Base-by-base conservation (phyloP, 1,140 invertebrate species). In the Patella vulgata region DNA sequence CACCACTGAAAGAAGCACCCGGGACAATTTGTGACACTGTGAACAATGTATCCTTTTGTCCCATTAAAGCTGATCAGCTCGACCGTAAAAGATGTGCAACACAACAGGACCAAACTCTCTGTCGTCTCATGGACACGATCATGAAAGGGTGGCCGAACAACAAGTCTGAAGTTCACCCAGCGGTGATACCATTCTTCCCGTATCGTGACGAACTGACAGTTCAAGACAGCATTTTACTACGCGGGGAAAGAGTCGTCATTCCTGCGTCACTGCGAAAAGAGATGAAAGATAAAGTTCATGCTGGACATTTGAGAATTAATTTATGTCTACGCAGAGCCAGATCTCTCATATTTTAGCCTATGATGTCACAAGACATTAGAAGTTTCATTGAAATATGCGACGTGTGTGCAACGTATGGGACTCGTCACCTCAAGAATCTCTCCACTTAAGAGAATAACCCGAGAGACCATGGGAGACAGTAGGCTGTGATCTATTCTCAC, bases 141-240 rank as follows among this genome's bases (percentile, higher is more conserved):
- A 27, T 44, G 14, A 2, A 40, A 40, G 67, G 58, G 3, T 69
- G 61, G 58, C 67, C 59, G 0, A 30, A 14, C 21, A 2, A 50
- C 4, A 65, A 46, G 25, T 3, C n/a, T 5, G 11, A 51, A 3
- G 36, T 56, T 12, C 51, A 53, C 0, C 0, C 39, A 19, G 12
- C 8, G 12, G 23, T 69, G 2, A 57, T 17, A 17, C 19, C 23
- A 14, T 74, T 63, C 43, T 71, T 46, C 30, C 30, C 40, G 21
- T 64, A 50, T 51, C 31, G 59, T 36, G 68, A 69, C 33, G 69
- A 68, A 33, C 46, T 68, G 14, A 62, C 71, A 27, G 51, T 73
- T n/a, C 65, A 71, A 59, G 55, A 73, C 54, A 68, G 68, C 12
- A 42, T 73, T 1, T 59, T 73, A 1, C 63, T 65, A 12, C 54